phyloP scores from a whole-genome alignment of 2,797 vertebrate species.

The Zenarchopterus dispar region DNA sequence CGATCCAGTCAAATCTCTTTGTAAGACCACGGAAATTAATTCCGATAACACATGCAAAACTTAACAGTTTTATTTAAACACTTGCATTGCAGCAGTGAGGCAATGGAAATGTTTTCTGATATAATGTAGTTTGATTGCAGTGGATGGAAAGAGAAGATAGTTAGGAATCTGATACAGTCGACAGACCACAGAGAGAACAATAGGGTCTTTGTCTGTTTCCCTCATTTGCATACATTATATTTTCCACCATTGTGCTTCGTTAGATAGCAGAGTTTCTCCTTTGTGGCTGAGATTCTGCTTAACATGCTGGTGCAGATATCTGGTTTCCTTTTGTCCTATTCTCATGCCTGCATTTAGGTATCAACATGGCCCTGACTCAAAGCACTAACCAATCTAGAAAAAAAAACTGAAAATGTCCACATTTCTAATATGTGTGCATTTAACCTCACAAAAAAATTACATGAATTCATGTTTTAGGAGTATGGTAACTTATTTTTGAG shows the following conservation, averaged over 20 bases:
- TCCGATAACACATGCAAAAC: constrained; percentile 7
- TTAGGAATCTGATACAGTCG: constrained; percentile 73
- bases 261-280: constrained; percentile 77
- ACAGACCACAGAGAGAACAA: constrained; percentile 74
- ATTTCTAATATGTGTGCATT: constrained; percentile 5
- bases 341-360: constrained; percentile 72
- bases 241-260: constrained; percentile 75
- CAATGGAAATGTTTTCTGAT: constrained; percentile 42
- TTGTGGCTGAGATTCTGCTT: constrained; percentile 74
- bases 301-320: constrained; percentile 68
- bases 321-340: constrained; percentile 67
- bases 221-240: constrained; percentile 85
- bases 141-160: constrained; percentile 67
- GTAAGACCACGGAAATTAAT: constrained; percentile 8
- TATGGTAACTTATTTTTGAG: constrained; percentile 5
- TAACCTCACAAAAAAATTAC: background rate
- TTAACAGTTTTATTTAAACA: constrained; percentile 32
- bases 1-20: background rate
- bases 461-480: constrained; percentile 13
- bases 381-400: constrained; percentile 37
- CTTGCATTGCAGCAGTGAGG: constrained; percentile 22
- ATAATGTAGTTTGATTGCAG: constrained; percentile 50
- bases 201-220: constrained; percentile 75
- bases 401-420: constrained; percentile 28
- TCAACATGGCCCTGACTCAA: constrained; percentile 59